phyloP scores from a whole-genome alignment of 2,888 invertebrate species.

The Clunio marinus region DNA sequence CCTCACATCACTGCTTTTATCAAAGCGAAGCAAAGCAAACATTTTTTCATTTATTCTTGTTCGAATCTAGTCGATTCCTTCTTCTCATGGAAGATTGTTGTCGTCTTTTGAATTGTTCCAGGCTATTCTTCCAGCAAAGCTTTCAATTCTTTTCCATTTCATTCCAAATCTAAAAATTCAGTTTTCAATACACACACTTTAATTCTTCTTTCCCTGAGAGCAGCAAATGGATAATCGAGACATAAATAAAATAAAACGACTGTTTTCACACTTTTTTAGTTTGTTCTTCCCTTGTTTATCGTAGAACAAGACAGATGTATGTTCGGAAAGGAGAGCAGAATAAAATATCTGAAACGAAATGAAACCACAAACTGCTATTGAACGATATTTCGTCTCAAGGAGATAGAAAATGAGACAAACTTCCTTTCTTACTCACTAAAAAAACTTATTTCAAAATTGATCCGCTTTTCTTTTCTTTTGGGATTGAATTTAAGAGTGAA shows the following conservation, averaged over 20 bases:
- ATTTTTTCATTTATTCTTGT: background rate
- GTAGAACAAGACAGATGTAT: constrained; percentile 12
- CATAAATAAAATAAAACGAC: background rate
- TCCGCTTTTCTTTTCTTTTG: background rate
- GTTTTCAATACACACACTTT: background rate
- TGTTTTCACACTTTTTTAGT: background rate
- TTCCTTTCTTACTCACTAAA: background rate
- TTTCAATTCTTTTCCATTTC: constrained; percentile 21
- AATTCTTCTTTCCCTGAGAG: constrained; percentile 2
- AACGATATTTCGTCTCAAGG: background rate
- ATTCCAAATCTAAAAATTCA: too few relatives aligned
- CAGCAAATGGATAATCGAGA: constrained; percentile 15
- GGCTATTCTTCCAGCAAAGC: constrained; percentile 19
- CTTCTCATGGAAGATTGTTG: too few relatives aligned
- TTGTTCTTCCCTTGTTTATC: too few relatives aligned
- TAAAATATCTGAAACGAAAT: too few relatives aligned
- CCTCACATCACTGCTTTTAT: background rate
- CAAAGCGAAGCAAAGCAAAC: background rate
- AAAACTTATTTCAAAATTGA: too few relatives aligned
- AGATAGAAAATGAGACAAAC: too few relatives aligned
- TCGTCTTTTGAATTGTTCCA: background rate
- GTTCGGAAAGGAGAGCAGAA: background rate
- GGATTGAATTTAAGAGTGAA: background rate
- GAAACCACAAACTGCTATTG: too few relatives aligned
- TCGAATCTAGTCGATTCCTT: constrained; percentile 19